Evolutionary conservation across 2,113 vertebrate species (phyloP), one percentile per base, ranked within the genome.

Genomic region (Paramormyrops kingsleyae): DNA sequence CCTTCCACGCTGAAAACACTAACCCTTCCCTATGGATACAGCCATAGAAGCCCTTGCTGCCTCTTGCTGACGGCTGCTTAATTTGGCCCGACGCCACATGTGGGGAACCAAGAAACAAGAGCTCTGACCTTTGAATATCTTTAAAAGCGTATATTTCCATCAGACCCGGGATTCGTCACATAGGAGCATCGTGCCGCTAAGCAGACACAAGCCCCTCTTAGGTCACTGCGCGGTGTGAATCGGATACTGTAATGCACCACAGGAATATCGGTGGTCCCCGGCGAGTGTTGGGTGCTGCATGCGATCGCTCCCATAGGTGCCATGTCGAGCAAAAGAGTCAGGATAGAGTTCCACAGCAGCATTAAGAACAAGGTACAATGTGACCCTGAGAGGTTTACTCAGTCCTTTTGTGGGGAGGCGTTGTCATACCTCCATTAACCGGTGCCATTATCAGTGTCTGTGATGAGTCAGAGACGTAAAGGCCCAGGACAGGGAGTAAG

Each of bases 211-310:
- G 44, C 47, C 44, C 39, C 87, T 88, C 87, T 66, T 88, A 42
- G 53, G 87, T 46, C 47, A 70, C 66, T 15, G 35, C 83, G 90
- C 88, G 44, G 77, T 77, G 90, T 91, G 89, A 90, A 91, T 90
- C 50, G 86, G 92, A 93, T 93, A 93, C 90, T 27, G 91, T 92
- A 93, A 92, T 91, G 91, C 89, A 92, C 92, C 90, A n/a, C 92
- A 91, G 80, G 85, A 53, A 90, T 89, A 47, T 89, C 52, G 31
- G 91, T 80, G 90, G 90, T 91, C 89, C 89, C 84, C n/a, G 49
- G 77, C 88, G 89, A 92, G 90, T 91, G 91, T 89, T 89, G 80
- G 89, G 70, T 88, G 39, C 19, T 53, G 47, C n/a, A 46, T 35
- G 44, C 47, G 88, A 91, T 90, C 85, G 56, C 84, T 91, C 85